Percentiles rank a stretch among this genome's conserved stretches.
These are phyloP conservation scores for Pollimyrus isidori DNA, from an alignment of 2,113 vertebrate genomes.

Conservation along the genomic window DNA sequence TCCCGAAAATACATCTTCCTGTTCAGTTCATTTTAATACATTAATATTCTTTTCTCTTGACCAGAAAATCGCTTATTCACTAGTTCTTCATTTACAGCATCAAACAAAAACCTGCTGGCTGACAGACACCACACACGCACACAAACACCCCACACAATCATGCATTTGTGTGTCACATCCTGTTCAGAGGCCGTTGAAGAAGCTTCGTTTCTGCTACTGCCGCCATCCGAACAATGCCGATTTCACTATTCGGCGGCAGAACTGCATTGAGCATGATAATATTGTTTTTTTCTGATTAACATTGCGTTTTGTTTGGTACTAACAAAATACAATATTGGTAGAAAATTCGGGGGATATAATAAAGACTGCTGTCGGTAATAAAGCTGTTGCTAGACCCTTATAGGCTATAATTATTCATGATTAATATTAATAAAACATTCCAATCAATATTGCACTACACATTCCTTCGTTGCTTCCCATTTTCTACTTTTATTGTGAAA, in stretches of 20 bases:
- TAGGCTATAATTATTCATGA: not conserved
- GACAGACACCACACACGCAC: constrained; percentile 1
- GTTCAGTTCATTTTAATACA: not conserved
- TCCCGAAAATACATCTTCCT: not conserved
- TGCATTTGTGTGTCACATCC: not conserved
- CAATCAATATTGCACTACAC: not conserved
- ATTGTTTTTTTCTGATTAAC: not conserved
- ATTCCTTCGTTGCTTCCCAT: not conserved
- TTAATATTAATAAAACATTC: not conserved
- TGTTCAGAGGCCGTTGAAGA: not conserved
- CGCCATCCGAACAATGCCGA: not conserved
- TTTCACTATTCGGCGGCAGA: not conserved
- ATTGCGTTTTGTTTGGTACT: not conserved
- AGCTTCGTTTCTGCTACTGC: not conserved
- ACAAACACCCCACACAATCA: not conserved
- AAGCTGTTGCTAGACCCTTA: not conserved
- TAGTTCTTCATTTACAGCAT: not conserved
- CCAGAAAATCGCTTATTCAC: not conserved
- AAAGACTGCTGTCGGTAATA: not conserved
- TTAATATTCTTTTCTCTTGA: not conserved
- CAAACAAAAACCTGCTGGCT: not conserved
- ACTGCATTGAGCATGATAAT: not conserved
- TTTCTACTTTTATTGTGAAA: not conserved
- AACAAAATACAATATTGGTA: not conserved
- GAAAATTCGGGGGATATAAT: not conserved